Evolutionary conservation across 2,888 invertebrate species (phyloP).

Genomic region (Chrysina gloriosa): DNA sequence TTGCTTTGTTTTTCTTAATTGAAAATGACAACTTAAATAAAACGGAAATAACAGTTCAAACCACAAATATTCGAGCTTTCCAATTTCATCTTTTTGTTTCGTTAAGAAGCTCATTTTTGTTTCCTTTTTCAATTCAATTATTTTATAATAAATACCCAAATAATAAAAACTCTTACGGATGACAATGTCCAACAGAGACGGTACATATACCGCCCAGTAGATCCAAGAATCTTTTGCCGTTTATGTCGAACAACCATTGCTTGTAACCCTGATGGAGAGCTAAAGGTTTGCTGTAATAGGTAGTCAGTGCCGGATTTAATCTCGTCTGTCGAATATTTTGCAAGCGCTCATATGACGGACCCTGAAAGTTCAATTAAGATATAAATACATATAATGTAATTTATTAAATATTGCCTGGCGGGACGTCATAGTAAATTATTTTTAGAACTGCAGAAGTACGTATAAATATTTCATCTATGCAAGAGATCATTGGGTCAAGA

Average conservation of each 20-base stretch:
- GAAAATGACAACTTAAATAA: no score
- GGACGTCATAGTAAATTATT: not conserved
- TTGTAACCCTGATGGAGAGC: constrained; percentile 87
- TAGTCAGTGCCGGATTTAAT: constrained; percentile 77
- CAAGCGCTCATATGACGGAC: constrained; percentile 72
- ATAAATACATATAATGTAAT: constrained; percentile 1
- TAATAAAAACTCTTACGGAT: constrained; percentile 84
- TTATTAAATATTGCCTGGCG: no score
- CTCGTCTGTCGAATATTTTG: constrained; percentile 71
- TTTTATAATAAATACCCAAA: no score
- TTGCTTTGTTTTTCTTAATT: no score
- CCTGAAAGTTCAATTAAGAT: constrained; percentile 64
- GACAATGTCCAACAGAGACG: constrained; percentile 96
- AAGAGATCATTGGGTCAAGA: constrained; percentile 14
- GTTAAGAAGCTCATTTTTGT: no score
- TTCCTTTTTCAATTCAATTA: no score
- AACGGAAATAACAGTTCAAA: no score
- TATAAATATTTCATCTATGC: not conserved
- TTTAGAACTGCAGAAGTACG: not conserved
- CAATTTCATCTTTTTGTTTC: no score
- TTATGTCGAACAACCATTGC: constrained; percentile 93
- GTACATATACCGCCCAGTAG: constrained; percentile 98
- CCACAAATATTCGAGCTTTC: no score
- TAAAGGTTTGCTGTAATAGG: constrained; percentile 85
- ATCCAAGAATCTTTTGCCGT: constrained; percentile 90